Evolutionary conservation across 2,113 vertebrate species (phyloP), one percentile per base, ranked within the genome.

Genomic region (Rhinolophus ferrumequinum): DNA sequence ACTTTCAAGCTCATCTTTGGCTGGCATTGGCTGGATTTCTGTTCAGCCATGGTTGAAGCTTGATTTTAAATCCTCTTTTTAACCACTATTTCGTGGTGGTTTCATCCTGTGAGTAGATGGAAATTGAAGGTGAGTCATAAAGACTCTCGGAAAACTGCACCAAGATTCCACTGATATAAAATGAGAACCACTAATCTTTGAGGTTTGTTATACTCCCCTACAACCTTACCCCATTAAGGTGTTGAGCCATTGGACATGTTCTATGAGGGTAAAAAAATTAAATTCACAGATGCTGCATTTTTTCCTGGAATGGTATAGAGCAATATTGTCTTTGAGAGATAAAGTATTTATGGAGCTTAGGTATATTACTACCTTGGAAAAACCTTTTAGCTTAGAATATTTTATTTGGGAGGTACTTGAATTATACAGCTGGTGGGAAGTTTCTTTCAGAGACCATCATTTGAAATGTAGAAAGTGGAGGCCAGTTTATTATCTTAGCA

Each of bases 401-500:
- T 69, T 62, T 94, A 7, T 62, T 85, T 84, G 47, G 56, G n/a
- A 87, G 56, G 69, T 73, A 52, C 24, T 80, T 22, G n/a, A 93
- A 38, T 82, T 69, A 19, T 60, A 15, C 35, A 81, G 82, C 35
- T 62, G n/a, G 30, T 54, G 12, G 44, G 73, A 82, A 75, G 8
- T 86, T 77, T 90, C 82, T 82, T 93, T 62, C 62, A 58, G 79
- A 96, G 38, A 54, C 22, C n/a, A 30, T 41, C 19, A 14, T 72
- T 92, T 93, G 41, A 97, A 94, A 97, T n/a, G n/a, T 41, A 88
- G 94, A 77, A 91, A 89, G 90, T 93, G 66, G 82, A 86, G 89
- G 21, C 24, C 92, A 96, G 92, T 85, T 85, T 50, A 81, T 98
- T 98, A 80, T 94, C 97, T 98, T 98, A 97, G 94, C 16, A 10